These are phyloP conservation scores for Bradypus variegatus DNA, from an alignment of 2,797 vertebrate species.

Conservation along the genomic window DNA sequence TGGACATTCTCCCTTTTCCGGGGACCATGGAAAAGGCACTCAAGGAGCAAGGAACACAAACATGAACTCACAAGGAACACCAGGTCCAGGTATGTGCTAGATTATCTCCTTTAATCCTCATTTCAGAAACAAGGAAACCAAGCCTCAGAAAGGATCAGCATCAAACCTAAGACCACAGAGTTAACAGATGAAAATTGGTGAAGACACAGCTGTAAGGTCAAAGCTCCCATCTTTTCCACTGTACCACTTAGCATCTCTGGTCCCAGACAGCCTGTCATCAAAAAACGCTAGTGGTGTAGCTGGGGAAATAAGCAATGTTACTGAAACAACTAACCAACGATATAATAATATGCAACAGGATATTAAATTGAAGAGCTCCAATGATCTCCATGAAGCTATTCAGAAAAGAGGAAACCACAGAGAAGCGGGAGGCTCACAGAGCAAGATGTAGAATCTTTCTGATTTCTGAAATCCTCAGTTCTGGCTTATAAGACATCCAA, in stretches of 20 bases:
- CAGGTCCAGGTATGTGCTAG: neutral
- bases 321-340: neutral
- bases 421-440: neutral
- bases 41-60: neutral
- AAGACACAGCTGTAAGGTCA: neutral
- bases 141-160: neutral
- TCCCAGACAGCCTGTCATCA: neutral
- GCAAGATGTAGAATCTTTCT: neutral
- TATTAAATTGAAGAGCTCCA: neutral
- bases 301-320: neutral
- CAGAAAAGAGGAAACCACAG: neutral
- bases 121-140: neutral
- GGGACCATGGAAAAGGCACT: neutral
- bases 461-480: no score
- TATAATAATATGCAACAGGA: neutral
- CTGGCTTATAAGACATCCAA: no score
- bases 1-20: neutral
- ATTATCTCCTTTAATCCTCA: neutral
- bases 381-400: neutral
- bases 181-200: neutral
- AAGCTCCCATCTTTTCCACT: neutral
- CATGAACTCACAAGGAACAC: neutral
- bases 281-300: neutral
- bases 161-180: neutral
- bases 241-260: neutral